These are phyloP conservation scores for Thalassophryne amazonica DNA, from an alignment of 2,797 vertebrate species.

Conservation along the genomic window DNA sequence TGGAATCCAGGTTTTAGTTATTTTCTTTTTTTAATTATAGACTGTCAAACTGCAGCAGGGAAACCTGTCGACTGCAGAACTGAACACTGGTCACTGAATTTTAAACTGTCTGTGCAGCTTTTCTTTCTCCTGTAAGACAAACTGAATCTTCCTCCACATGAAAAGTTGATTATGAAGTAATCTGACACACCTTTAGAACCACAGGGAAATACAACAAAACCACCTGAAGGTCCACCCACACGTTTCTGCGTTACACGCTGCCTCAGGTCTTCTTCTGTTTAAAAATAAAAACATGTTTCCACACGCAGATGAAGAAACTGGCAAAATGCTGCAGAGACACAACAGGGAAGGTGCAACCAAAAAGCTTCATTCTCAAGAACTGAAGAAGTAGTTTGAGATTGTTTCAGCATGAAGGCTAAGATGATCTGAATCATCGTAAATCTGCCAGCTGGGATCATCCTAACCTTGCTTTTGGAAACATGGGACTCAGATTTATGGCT, in stretches of 20 bases:
- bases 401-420: too few relatives aligned
- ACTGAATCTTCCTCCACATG: too few relatives aligned
- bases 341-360: background rate
- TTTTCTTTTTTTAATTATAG: too few relatives aligned
- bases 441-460: too few relatives aligned
- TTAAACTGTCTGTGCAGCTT: background rate
- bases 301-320: background rate
- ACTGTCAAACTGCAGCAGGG: too few relatives aligned
- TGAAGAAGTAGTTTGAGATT: too few relatives aligned
- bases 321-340: background rate
- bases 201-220: background rate
- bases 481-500: background rate
- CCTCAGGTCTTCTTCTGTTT: background rate
- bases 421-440: too few relatives aligned
- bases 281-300: background rate
- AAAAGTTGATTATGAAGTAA: background rate
- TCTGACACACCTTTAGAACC: constrained; percentile 1
- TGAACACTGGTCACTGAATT: background rate
- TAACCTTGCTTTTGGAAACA: too few relatives aligned
- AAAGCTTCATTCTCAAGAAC: background rate
- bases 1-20: too few relatives aligned
- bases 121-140: background rate
- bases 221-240: constrained; percentile 4
- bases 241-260: background rate
- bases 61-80: too few relatives aligned